A percentile compares a stretch with the other conserved stretches of the same genome.
phyloP scores from a whole-genome alignment of 2,113 vertebrate species.

The Cisticola juncidis region DNA sequence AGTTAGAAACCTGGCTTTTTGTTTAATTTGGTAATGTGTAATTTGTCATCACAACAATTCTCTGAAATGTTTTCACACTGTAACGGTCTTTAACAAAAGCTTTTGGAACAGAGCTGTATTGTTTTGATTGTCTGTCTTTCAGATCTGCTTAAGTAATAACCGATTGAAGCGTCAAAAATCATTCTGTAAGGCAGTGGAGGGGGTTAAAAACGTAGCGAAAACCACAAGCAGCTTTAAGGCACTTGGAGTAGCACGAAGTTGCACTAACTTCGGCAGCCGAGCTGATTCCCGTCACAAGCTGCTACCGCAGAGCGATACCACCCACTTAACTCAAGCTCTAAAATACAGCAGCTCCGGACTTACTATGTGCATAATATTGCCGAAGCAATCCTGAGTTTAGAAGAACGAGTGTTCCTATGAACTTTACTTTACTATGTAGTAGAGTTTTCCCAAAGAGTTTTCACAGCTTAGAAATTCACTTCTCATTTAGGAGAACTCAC shows the following conservation, averaged over 20 bases:
- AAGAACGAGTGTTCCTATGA: neutral
- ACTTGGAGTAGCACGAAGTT: neutral
- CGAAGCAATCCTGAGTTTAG: neutral
- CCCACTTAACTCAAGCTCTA: neutral
- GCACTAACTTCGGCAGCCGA: neutral
- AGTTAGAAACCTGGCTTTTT: neutral
- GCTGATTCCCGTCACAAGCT: neutral
- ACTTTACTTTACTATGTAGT: accelerated
- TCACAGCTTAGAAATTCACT: neutral
- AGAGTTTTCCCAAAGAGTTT: neutral
- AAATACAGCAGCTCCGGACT: neutral
- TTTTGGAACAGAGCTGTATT: neutral
- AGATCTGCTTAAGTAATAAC: neutral
- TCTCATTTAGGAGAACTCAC: neutral
- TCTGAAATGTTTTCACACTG: neutral
- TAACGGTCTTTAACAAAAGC: neutral
- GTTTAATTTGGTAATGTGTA: accelerated
- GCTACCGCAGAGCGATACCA: neutral
- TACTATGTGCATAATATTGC: neutral
- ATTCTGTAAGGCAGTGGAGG: accelerated
- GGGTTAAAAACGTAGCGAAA: neutral
- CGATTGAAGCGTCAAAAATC: accelerated
- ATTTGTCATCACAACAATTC: neutral
- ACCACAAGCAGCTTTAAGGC: neutral
- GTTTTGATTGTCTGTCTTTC: neutral